Percentiles rank a stretch among this genome's conserved stretches.
Conservation (phyloP, 2,888 invertebrate species). For the Campaea margaritaria region DNA sequence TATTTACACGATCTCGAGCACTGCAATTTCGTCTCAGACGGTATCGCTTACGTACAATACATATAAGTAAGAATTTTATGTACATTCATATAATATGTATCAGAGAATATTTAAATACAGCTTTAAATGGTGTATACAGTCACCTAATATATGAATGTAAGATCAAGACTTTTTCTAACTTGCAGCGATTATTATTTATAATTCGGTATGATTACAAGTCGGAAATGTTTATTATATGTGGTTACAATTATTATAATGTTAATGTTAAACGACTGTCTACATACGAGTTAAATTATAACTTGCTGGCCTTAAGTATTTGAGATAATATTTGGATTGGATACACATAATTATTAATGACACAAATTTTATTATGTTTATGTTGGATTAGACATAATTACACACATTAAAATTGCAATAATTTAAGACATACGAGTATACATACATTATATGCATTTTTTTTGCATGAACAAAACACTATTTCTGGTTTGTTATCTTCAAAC, state of each 20-base stretch:
- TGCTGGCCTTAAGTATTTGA: constrained; percentile 66
- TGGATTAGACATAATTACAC: too few relatives aligned
- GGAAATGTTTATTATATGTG: constrained; percentile 49
- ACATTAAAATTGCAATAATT: constrained; percentile 1
- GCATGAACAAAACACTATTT: too few relatives aligned
- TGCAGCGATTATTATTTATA: constrained; percentile 34
- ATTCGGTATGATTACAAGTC: constrained; percentile 57
- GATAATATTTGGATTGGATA: constrained; percentile 52
- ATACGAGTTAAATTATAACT: constrained; percentile 54
- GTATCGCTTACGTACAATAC: constrained; percentile 33
- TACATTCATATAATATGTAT: constrained; percentile 41
- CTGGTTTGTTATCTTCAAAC: not conserved
- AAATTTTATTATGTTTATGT: not conserved
- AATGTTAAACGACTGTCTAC: constrained; percentile 55
- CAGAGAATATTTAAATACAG: constrained; percentile 45
- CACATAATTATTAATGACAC: not conserved
- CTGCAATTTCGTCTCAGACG: constrained; percentile 13
- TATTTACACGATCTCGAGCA: not conserved
- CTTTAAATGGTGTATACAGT: constrained; percentile 33
- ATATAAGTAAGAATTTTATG: constrained; percentile 12
- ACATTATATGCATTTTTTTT: too few relatives aligned
- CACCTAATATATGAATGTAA: constrained; percentile 21
- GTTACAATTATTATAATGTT: constrained; percentile 45
- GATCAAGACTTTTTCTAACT: not conserved
- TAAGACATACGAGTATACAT: not conserved